phyloP scores from a whole-genome alignment of 2,113 vertebrate species.

The Falco punctatus region DNA sequence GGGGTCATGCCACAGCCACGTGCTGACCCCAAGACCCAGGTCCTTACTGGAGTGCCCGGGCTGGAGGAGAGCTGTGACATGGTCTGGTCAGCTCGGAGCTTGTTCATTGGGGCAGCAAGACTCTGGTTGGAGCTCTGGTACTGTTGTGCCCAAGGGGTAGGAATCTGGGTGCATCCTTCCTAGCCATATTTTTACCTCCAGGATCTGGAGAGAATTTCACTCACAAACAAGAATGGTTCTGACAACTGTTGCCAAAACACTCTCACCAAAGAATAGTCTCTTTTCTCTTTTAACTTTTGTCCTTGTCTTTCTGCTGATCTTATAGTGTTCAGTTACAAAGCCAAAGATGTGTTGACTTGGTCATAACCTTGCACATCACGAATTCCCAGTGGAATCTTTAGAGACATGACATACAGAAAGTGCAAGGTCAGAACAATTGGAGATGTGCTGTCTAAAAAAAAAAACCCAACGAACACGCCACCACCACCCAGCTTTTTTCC shows the following conservation, averaged over 20 bases:
- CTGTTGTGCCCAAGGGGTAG: neutral
- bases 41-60: fast-evolving
- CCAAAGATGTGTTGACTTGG: neutral
- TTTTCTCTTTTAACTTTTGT: neutral
- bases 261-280: neutral
- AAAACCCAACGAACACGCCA: neutral
- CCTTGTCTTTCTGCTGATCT: neutral
- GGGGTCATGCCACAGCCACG: fast-evolving
- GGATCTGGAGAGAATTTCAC: neutral
- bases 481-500: neutral
- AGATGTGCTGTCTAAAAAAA: neutral
- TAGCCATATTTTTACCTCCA: neutral
- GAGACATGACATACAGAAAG: neutral
- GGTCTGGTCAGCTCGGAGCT: neutral
- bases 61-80: neutral
- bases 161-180: neutral
- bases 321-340: neutral
- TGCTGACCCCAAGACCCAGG: neutral
- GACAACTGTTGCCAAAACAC: neutral
- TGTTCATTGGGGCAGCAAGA: neutral
- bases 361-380: neutral
- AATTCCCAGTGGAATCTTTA: neutral
- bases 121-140: neutral
- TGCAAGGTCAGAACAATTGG: neutral
- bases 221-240: neutral